phyloP scores from a whole-genome alignment of 2,888 invertebrate species.

The Bombylius major region DNA sequence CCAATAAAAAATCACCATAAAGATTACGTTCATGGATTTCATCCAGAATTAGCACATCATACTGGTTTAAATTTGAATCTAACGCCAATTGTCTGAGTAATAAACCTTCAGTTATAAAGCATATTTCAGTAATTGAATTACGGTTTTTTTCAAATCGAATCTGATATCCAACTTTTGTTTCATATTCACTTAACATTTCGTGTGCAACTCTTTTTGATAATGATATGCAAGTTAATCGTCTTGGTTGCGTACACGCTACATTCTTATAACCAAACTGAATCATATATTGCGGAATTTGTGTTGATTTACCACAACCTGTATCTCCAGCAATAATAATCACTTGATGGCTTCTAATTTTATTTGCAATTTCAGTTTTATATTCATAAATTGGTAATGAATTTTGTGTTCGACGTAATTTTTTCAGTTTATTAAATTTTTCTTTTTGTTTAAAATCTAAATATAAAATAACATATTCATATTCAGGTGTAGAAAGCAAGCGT shows the following conservation, averaged over 20 bases:
- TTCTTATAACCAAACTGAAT: constrained; percentile 60
- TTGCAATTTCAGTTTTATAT: constrained; percentile 62
- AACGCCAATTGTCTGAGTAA: constrained; percentile 71
- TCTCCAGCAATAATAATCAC: constrained; percentile 93
- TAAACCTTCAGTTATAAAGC: constrained; percentile 94
- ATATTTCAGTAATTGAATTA: constrained; percentile 74
- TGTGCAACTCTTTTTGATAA: constrained; percentile 87
- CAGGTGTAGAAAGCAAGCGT: too few relatives aligned
- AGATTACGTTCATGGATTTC: constrained; percentile 96
- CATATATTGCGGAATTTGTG: constrained; percentile 93
- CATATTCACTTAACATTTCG: constrained; percentile 84
- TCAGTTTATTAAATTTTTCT: constrained; percentile 74
- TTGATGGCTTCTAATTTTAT: constrained; percentile 56
- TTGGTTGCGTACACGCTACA: constrained; percentile 88
- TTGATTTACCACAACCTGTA: constrained; percentile 97
- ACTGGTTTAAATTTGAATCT: constrained; percentile 65
- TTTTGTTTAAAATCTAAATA: constrained; percentile 88
- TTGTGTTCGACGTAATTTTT: constrained; percentile 68
- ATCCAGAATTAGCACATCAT: constrained; percentile 89
- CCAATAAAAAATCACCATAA: constrained; percentile 86
- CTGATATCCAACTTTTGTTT: constrained; percentile 84
- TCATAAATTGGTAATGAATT: constrained; percentile 75
- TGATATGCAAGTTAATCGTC: constrained; percentile 93
- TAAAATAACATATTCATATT: constrained; percentile 54
- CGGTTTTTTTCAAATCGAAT: constrained; percentile 89